phyloP scores from a whole-genome alignment of 2,113 vertebrate genomes.

The Thunnus thynnus region DNA sequence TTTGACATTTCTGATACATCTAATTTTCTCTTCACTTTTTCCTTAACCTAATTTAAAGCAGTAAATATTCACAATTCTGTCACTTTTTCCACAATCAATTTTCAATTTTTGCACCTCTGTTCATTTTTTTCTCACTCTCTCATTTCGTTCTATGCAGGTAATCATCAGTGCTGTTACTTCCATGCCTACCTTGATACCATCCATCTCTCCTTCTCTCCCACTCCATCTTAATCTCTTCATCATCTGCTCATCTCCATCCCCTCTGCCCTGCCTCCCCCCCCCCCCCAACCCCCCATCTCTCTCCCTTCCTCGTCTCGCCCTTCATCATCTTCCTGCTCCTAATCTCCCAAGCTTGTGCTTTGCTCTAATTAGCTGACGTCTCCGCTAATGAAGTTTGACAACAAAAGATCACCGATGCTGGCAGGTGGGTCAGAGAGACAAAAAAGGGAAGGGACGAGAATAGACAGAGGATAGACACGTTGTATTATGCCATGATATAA shows the following conservation, averaged over 20 bases:
- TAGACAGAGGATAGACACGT: neutral
- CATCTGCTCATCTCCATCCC: conserved; percentile 61
- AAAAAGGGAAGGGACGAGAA: conserved; percentile 19
- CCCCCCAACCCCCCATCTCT: neutral
- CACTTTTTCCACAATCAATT: conserved; percentile 30
- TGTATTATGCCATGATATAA: too few species aligned
- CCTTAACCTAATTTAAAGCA: conserved; percentile 2
- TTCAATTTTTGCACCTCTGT: conserved; percentile 9
- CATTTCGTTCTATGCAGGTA: conserved; percentile 40
- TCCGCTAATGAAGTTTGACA: conserved; percentile 80
- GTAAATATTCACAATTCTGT: conserved; percentile 32
- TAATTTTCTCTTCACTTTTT: conserved; percentile 13
- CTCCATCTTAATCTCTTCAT: conserved; percentile 72
- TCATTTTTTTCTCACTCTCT: conserved; percentile 6
- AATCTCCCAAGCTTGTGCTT: conserved; percentile 61
- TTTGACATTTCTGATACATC: conserved; percentile 16
- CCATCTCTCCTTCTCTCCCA: conserved; percentile 63
- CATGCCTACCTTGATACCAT: conserved; percentile 54
- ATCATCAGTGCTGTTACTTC: conserved; percentile 63
- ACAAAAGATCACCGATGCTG: conserved; percentile 74
- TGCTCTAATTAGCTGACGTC: conserved; percentile 73
- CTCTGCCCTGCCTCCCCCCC: conserved; percentile 35
- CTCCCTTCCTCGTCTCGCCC: conserved; percentile 30
- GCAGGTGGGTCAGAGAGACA: conserved; percentile 65
- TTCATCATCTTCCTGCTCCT: conserved; percentile 67